Evolutionary conservation across 2,113 vertebrate species (phyloP).

Genomic region (Parotia lawesii): DNA sequence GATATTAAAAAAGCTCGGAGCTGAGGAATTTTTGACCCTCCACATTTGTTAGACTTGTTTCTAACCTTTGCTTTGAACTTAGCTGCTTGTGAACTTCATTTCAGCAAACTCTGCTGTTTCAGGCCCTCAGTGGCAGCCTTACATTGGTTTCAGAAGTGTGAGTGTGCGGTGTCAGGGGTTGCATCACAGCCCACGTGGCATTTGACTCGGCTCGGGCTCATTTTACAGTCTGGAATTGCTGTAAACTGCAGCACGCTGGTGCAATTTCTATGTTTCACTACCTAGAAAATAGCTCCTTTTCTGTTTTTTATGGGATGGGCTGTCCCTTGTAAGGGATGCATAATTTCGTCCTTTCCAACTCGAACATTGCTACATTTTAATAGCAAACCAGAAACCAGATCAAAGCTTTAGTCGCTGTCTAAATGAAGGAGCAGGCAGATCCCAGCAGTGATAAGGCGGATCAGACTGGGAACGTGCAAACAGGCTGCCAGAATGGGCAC

Average conservation of each 20-base stretch:
- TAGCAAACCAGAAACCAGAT: background rate
- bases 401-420: background rate
- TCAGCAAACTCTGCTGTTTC: background rate
- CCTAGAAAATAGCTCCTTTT: background rate
- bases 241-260: background rate
- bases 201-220: accelerated
- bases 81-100: background rate
- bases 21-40: background rate
- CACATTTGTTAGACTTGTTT: accelerated
- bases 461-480: background rate
- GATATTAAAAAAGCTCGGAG: background rate
- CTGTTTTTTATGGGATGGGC: background rate
- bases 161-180: background rate
- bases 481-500: accelerated
- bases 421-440: background rate
- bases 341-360: background rate
- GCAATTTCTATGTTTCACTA: background rate
- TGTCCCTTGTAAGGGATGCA: background rate
- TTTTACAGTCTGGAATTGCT: background rate
- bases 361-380: background rate
- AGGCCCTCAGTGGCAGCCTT: background rate
- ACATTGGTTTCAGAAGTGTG: background rate
- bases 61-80: background rate
- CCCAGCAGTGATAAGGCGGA: background rate
- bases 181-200: accelerated